Evolutionary conservation across 2,797 vertebrate species (phyloP).

Genomic region (Gouania willdenowi): DNA sequence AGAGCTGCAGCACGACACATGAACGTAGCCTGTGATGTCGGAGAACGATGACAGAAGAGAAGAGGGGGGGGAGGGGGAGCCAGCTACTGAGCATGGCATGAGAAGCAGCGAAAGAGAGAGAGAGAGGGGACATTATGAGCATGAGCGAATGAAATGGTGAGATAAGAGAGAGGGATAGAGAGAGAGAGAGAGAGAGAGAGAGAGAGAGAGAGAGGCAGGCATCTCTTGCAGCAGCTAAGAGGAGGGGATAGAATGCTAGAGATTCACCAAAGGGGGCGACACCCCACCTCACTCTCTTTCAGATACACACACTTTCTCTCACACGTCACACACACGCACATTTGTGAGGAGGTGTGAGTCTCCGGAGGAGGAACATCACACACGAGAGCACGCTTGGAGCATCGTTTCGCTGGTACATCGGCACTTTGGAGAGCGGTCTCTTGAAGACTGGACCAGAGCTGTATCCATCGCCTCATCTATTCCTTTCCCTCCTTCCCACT

Average conservation of each 20-base stretch:
- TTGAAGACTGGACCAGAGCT: slow-evolving; percentile 63
- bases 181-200: slow-evolving; percentile 54
- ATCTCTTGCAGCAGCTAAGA: slow-evolving; percentile 63
- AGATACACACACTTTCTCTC: slow-evolving; percentile 19
- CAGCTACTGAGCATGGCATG: not conserved
- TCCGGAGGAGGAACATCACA: slow-evolving; percentile 51
- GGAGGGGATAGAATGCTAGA: slow-evolving; percentile 39
- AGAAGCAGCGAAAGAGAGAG: slow-evolving; percentile 29
- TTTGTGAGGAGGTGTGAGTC: slow-evolving; percentile 52
- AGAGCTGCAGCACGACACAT: slow-evolving; percentile 58
- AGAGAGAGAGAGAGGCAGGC: slow-evolving; percentile 59
- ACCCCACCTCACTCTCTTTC: slow-evolving; percentile 31
- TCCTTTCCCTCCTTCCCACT: slow-evolving; percentile 28
- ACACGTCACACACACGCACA: slow-evolving; percentile 28
- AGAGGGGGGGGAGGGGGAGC: slow-evolving; percentile 12
- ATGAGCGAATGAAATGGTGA: slow-evolving; percentile 24
- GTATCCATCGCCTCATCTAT: slow-evolving; percentile 50
- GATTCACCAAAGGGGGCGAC: slow-evolving; percentile 48
- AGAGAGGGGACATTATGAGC: not conserved
- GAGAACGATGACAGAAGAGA: slow-evolving; percentile 60
- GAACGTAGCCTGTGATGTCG: slow-evolving; percentile 66
- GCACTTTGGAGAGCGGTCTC: slow-evolving; percentile 62
- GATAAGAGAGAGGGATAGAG: slow-evolving; percentile 41
- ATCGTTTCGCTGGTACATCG: slow-evolving; percentile 38
- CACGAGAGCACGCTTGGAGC: slow-evolving; percentile 23